Evolutionary conservation across 2,888 invertebrate genomes (phyloP), one percentile per base, ranked within the genome.

Genomic region (Netelia melanura): DNA sequence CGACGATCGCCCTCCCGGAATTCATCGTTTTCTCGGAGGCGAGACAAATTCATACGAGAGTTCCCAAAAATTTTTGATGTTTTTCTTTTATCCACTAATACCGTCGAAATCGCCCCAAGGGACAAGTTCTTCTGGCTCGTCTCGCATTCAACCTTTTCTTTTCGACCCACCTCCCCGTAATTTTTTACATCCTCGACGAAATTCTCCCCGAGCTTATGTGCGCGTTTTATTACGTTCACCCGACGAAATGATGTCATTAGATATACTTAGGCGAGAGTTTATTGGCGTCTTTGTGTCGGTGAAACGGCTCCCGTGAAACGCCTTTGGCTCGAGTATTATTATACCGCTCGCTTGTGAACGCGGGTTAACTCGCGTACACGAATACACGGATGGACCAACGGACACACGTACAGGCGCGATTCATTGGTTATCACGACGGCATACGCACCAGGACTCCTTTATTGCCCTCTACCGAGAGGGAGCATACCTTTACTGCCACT

Each of bases 201-300:
- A 90, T 90, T 89, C 88, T 81, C 71, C 81, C 85, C 74, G 87
- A 80, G 88, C 88, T 88, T 86, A 90, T 89, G 89, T 90, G 84
- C 86, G 38, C 88, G 83, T 87, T 92, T 91, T 90, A 91, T 91
- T 90, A 87, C 90, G 85, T 86, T 87, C 79, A 84, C 86, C 89
- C 86, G 86, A 88, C 87, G 90, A 87, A 91, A 92, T 91, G 91
- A 91, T 91, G 91, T 90, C 91, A 92, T 92, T 92, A 92, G 91
- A 90, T 90, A 91, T 92, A 91, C 91, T 92, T 92, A 91, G 90
- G 89, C 83, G 87, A 86, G 87, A 90, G 86, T 92, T 92, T 92
- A 92, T 92, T 86, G 89, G 77, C 87, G 81, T 89, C 89, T 86
- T 91, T 91, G 90, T 89, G 89, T 87, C 89, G 72, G 84, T 81